These are phyloP conservation scores for Sinelater perroti DNA, from an alignment of 2,888 invertebrate species.

Conservation along the genomic window DNA sequence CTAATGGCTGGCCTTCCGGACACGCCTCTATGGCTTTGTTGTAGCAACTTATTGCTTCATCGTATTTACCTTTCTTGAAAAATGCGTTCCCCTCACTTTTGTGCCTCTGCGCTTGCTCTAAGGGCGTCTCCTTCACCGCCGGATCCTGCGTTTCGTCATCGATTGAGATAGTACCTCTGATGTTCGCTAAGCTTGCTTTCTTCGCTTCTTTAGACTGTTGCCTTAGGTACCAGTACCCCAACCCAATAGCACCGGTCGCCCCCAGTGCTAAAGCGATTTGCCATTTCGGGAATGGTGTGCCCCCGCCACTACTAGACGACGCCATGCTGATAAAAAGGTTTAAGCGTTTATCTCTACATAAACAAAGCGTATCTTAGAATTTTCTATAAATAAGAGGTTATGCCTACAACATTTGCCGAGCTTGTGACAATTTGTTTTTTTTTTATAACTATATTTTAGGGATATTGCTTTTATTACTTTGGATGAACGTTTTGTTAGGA, in stretches of 20 bases:
- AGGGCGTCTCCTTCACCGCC: conserved; percentile 63
- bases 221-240: conserved; percentile 80
- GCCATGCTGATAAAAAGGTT: conserved; percentile 40
- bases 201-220: conserved; percentile 65
- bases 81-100: conserved; percentile 90
- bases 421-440: neutral
- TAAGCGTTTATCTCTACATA: conserved; percentile 24
- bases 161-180: conserved; percentile 42
- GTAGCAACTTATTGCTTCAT: conserved; percentile 90
- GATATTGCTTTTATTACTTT: too few relatives aligned
- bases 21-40: conserved; percentile 93
- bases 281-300: conserved; percentile 76
- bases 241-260: conserved; percentile 79
- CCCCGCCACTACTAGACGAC: conserved; percentile 42
- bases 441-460: too few relatives aligned
- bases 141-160: conserved; percentile 44
- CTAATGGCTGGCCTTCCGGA: conserved; percentile 74
- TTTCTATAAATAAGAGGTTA: conserved; percentile 15
- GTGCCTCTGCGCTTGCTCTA: conserved; percentile 78
- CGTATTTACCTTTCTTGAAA: conserved; percentile 87
- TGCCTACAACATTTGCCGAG: neutral
- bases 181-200: conserved; percentile 50
- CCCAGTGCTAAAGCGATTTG: conserved; percentile 85
- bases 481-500: too few relatives aligned
- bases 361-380: neutral